Percentiles rank a stretch among this genome's conserved stretches.
These are phyloP conservation scores for Eupithecia vulgata DNA, from an alignment of 2,888 invertebrate genomes.

Conservation along the genomic window DNA sequence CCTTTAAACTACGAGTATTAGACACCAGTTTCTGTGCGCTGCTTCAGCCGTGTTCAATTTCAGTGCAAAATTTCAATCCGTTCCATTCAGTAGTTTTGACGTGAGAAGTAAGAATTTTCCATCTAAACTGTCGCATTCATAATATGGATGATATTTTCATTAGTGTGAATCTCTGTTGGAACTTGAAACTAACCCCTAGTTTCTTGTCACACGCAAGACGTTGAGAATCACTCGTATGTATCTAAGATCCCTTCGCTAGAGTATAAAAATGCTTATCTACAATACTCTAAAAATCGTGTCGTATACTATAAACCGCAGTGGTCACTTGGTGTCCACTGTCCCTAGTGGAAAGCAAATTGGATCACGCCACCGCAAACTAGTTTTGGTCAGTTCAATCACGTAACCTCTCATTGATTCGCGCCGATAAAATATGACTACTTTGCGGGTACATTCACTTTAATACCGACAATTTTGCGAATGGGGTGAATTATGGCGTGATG, in stretches of 20 bases:
- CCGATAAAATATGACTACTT: slow-evolving; percentile 53
- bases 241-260: neutral
- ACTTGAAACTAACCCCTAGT: neutral
- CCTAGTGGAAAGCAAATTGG: slow-evolving; percentile 58
- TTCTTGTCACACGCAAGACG: too few species aligned
- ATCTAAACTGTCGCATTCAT: neutral
- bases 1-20: too few species aligned
- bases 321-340: slow-evolving; percentile 32
- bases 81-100: too few species aligned
- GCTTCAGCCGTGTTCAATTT: neutral
- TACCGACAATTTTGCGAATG: slow-evolving; percentile 26
- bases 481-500: slow-evolving; percentile 14
- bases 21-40: too few species aligned
- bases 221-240: too few species aligned
- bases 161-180: neutral
- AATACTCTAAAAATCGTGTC: neutral
- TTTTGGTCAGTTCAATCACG: slow-evolving; percentile 63
- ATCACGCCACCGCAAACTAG: slow-evolving; percentile 63
- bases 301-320: neutral
- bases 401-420: slow-evolving; percentile 63
- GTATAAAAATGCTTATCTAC: neutral
- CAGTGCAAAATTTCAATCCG: too few species aligned
- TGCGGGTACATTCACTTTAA: slow-evolving; percentile 45
- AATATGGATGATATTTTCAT: too few species aligned
- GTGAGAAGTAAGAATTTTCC: too few species aligned